Evolutionary conservation across 2,888 invertebrate species (phyloP).

Genomic region (Chouioia cunea): DNA sequence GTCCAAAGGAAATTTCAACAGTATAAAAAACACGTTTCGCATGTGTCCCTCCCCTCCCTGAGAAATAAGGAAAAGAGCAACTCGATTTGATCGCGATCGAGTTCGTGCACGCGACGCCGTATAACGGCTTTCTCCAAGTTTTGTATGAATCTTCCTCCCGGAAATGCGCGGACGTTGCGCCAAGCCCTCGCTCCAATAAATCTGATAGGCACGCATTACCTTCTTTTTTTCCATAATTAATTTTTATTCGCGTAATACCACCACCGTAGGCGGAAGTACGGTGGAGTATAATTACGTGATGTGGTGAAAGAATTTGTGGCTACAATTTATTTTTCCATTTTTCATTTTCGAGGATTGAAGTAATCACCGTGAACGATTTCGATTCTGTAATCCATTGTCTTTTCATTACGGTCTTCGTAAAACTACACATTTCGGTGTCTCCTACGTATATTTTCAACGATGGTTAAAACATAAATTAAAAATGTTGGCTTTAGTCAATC

Average conservation of each 20-base stretch:
- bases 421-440: too few species aligned
- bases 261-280: too few species aligned
- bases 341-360: constrained; percentile 1
- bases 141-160: constrained; percentile 43
- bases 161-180: constrained; percentile 18
- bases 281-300: too few species aligned
- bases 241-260: too few species aligned
- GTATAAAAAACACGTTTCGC: constrained; percentile 25
- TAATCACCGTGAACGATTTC: neutral
- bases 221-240: constrained; percentile 13
- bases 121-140: constrained; percentile 37
- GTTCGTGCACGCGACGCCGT: constrained; percentile 20
- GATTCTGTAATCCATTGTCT: too few species aligned
- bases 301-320: too few species aligned
- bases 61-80: constrained; percentile 14
- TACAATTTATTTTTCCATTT: constrained; percentile 24
- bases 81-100: constrained; percentile 5
- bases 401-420: too few species aligned
- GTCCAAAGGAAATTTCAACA: constrained; percentile 23
- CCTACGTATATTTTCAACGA: too few species aligned
- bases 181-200: constrained; percentile 36
- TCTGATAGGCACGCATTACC: constrained; percentile 6
- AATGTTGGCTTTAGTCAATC: too few species aligned
- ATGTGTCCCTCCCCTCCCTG: too few species aligned
- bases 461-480: too few species aligned